Base-by-base conservation (phyloP, 2,113 vertebrate species). In the Ornithorhynchus anatinus region DNA sequence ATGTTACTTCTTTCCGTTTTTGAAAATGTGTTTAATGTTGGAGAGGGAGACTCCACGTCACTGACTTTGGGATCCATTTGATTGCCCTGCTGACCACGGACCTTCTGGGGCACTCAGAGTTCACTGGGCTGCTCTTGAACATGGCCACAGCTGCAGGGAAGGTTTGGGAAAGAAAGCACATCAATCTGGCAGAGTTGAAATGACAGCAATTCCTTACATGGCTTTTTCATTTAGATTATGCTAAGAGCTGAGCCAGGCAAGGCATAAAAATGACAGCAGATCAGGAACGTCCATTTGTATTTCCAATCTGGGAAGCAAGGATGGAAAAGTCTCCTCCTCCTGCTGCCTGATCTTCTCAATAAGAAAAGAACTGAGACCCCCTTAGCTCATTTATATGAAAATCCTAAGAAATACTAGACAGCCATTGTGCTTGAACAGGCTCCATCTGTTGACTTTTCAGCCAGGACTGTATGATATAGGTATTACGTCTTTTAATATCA, bases 221-320 rank as follows among this genome's bases (percentile, higher is more conserved):
- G 35, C 42, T 62, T 54, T 69, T 36, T 25, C n/a, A 22, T 58
- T 59, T 10, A 38, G 67, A 84, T 51, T 1, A 8, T 2, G 1
- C 13, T 61, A 42, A 5, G 19, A 5, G 32, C 20, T 32, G 19
- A 54, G 61, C 50, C 73, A 82, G 59, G 17, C 29, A 51, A 69
- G 64, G 78, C 6, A 16, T 57, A 84, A 79, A 75, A 72, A 72
- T 1, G 10, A 60, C 76, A 87, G 51, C 7, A 32, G 63, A 72
- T 16, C 32, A 81, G 65, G 27, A 66, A 22, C 5, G 57, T 68
- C 59, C 53, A 1, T 0, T 11, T 43, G 16, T 31, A 29, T 64
- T 59, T 37, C 40, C 44, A 12, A 16, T 8, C 29, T 23, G 13
- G 11, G 65, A 29, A 37, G 66, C 17, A 57, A 57, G 43, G 7